Evolutionary conservation across 2,888 invertebrate species (phyloP).

Genomic region (Drosophila koepferae): DNA sequence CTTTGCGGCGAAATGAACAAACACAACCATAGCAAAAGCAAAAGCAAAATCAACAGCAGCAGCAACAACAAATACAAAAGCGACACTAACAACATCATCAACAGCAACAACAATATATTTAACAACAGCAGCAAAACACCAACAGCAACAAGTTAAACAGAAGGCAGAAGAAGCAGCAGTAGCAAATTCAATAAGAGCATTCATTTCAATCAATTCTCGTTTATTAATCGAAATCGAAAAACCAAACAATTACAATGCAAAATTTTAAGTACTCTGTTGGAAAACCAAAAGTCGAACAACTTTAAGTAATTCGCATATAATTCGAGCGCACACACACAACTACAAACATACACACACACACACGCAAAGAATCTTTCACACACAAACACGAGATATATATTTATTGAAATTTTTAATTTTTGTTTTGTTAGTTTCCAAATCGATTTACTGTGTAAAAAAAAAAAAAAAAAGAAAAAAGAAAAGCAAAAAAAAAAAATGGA

Average conservation of each 20-base stretch:
- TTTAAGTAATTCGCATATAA: neutral
- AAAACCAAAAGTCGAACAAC: neutral
- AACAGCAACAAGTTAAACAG: constrained; percentile 19
- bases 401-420: constrained; percentile 32
- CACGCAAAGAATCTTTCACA: too few relatives aligned
- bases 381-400: constrained; percentile 5
- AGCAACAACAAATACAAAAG: constrained; percentile 2
- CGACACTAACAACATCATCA: constrained; percentile 18
- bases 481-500: neutral
- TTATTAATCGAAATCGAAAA: constrained; percentile 11
- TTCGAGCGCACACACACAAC: neutral
- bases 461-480: neutral
- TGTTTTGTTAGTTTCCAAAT: constrained; percentile 35
- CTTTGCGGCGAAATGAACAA: constrained; percentile 52
- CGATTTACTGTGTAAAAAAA: constrained; percentile 34
- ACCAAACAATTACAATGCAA: constrained; percentile 16
- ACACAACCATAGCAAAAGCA: constrained; percentile 3
- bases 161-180: constrained; percentile 8
- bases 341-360: too few relatives aligned
- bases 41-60: constrained; percentile 11
- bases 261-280: constrained; percentile 39
- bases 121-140: constrained; percentile 19
- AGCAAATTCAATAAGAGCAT: constrained; percentile 20
- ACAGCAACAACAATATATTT: constrained; percentile 15
- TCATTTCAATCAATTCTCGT: constrained; percentile 23